Base-by-base conservation (phyloP, 2,888 invertebrate genomes). In the Eupithecia centaureata region DNA sequence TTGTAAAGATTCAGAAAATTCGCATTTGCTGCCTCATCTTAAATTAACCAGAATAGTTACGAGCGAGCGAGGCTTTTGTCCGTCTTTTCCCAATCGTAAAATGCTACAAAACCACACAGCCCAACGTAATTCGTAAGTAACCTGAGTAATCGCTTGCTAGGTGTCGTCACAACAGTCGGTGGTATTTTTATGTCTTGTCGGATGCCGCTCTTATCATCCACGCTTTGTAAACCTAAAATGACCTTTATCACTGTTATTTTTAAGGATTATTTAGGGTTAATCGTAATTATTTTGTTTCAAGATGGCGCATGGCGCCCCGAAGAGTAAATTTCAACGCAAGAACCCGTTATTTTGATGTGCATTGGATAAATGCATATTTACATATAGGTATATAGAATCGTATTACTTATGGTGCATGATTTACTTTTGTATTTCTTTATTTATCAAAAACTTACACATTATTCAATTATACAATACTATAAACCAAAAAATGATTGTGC, bases 71-170 rank as follows among this genome's bases (percentile, higher is more conserved):
- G 18, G 2, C 1, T 18, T 18, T 22, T 22, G 22, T 47, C 47
- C 47, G 47, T 47, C 47, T 47, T 47, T 47, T 42, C 18, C 10
- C 18, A 38, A 18, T 42, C 42, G 10, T 38, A 10, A 42, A 42
- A 42, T 47, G 22, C 47, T 18, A 42, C n/a, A n/a, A n/a, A n/a
- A 42, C 10, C 0, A 22, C 18, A 30, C 66, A 61, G 15, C 66
- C 15, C 57, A 63, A 58, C 28, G 47, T 68, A 57, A 66, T 82
- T 82, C 77, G 71, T 69, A 73, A 74, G 77, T 66, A 61, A 63
- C 66, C 38, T 27, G 70, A 73, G 73, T 75, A 75, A 75, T 75
- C 74, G 67, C 28, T 25, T 69, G 65, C 63, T 62, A 62, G 70
- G 72, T 71, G 73, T 69, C 73, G 67, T 62, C 64, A 66, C 60